Percentiles rank a stretch among this genome's conserved stretches.
phyloP scores from a whole-genome alignment of 2,888 invertebrate genomes.

The Palloptera scutellata region DNA sequence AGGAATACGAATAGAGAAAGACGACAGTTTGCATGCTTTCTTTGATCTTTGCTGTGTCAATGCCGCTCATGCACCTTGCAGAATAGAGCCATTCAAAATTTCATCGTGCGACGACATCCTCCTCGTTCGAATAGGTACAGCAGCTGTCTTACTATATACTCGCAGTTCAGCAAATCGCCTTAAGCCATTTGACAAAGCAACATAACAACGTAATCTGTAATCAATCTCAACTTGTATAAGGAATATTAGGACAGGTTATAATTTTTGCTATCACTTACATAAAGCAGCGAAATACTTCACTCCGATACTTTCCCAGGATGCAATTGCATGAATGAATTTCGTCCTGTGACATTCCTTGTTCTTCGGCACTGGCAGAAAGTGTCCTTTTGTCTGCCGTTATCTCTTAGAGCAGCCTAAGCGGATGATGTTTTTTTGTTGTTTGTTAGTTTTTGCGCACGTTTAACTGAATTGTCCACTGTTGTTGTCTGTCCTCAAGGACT shows the following conservation, averaged over 20 bases:
- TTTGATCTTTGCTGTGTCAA: background rate
- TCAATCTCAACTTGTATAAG: conserved; percentile 51
- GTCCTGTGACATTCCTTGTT: background rate
- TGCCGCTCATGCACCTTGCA: conserved; percentile 32
- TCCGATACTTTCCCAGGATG: conserved; percentile 25
- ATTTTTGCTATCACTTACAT: conserved; percentile 37
- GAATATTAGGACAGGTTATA: conserved; percentile 54
- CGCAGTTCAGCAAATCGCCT: conserved; percentile 35
- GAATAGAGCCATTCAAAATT: conserved; percentile 23
- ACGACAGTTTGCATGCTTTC: background rate
- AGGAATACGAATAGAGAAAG: no score
- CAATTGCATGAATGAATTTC: conserved; percentile 4
- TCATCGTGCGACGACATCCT: conserved; percentile 20
- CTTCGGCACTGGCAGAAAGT: conserved; percentile 27
- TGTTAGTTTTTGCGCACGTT: conserved; percentile 55
- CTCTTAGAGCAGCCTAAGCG: conserved; percentile 25
- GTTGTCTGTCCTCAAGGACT: background rate
- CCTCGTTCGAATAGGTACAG: conserved; percentile 14
- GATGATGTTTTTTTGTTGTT: conserved; percentile 3
- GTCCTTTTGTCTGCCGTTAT: conserved; percentile 60
- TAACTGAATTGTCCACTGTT: conserved; percentile 39
- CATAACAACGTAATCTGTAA: conserved; percentile 41
- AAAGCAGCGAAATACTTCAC: no score
- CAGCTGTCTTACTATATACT: no score
- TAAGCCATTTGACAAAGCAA: conserved; percentile 34